Evolutionary conservation across 2,888 invertebrate species (phyloP).

Genomic region (Spicauda simplicius): DNA sequence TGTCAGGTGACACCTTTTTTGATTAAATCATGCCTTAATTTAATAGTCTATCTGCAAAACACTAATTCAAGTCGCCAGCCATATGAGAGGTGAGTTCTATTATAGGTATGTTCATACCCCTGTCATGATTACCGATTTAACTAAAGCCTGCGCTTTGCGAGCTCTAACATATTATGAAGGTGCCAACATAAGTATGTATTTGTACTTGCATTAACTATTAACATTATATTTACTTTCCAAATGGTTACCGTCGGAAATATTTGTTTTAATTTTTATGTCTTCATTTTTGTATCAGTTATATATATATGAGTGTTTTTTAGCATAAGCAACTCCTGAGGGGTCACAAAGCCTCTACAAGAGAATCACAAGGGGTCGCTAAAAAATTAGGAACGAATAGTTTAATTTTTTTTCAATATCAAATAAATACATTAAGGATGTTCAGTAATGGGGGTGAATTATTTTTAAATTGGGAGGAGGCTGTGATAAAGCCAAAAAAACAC

Average conservation of each 20-base stretch:
- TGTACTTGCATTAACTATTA: neutral
- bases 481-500: no score
- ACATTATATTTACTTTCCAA: slow-evolving; percentile 3
- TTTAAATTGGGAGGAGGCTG: no score
- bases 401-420: no score
- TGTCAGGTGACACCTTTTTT: slow-evolving; percentile 86
- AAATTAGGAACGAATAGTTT: no score
- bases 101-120: slow-evolving; percentile 45
- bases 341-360: no score
- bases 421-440: no score
- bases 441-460: no score
- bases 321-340: no score
- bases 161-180: slow-evolving; percentile 3
- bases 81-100: slow-evolving; percentile 80
- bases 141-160: slow-evolving; percentile 17
- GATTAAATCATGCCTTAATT: slow-evolving; percentile 48
- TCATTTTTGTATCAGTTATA: neutral
- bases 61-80: slow-evolving; percentile 45
- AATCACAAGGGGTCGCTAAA: no score
- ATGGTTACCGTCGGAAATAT: neutral
- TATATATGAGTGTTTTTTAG: no score
- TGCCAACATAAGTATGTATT: neutral
- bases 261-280: no score
- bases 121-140: slow-evolving; percentile 3
- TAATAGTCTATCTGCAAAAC: slow-evolving; percentile 25